Conservation (phyloP, 2,888 invertebrate genomes). For the Aspidiotus destructor region DNA sequence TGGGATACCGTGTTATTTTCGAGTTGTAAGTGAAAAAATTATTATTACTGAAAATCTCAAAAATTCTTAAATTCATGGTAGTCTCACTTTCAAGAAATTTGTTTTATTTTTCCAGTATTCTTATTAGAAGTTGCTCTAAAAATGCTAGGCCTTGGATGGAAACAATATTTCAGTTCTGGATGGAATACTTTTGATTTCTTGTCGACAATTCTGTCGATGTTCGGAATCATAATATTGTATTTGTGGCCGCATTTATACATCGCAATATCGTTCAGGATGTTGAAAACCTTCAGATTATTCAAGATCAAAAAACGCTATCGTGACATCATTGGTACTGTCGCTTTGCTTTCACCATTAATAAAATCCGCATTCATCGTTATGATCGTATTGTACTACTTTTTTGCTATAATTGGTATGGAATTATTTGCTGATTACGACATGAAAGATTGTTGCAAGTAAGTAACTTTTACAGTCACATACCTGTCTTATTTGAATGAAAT, state of each 20-base stretch:
- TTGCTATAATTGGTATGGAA: conserved; percentile 84
- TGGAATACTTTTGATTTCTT: conserved; percentile 76
- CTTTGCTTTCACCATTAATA: conserved; percentile 68
- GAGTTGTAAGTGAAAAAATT: conserved; percentile 47
- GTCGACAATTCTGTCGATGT: conserved; percentile 56
- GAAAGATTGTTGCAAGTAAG: conserved; percentile 72
- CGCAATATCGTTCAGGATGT: conserved; percentile 61
- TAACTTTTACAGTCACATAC: conserved; percentile 36
- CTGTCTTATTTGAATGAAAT: no score
- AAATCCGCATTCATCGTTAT: conserved; percentile 68
- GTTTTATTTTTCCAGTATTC: conserved; percentile 49
- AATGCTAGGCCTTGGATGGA: conserved; percentile 60
- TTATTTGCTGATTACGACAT: conserved; percentile 65
- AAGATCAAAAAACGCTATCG: conserved; percentile 71
- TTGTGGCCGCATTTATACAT: conserved; percentile 59
- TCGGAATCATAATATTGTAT: conserved; percentile 57
- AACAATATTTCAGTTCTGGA: conserved; percentile 64
- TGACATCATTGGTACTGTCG: conserved; percentile 72
- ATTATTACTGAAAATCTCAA: neutral
- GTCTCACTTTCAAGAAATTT: neutral
- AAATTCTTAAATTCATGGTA: neutral
- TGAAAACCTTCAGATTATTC: conserved; percentile 59
- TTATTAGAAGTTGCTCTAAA: conserved; percentile 62
- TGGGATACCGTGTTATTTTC: conserved; percentile 69
- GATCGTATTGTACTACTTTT: conserved; percentile 76